These are phyloP conservation scores for Poliocrania exsul DNA, from an alignment of 2,797 vertebrate species.

Conservation along the genomic window DNA sequence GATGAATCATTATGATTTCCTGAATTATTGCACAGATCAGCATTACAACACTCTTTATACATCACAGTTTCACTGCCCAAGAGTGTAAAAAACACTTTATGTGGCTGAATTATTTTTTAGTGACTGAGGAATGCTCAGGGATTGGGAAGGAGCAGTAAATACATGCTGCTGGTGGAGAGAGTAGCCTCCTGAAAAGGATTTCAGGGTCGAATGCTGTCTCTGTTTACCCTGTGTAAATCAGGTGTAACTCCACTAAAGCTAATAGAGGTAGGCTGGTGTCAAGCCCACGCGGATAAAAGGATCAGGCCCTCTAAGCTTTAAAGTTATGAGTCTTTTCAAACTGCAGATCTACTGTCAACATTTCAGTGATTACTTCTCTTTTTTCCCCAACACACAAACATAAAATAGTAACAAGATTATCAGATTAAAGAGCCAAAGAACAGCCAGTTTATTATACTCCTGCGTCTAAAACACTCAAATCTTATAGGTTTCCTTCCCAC, in stretches of 20 bases:
- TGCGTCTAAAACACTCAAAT: neutral
- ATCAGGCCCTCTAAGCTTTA: conserved; percentile 63
- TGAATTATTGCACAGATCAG: neutral
- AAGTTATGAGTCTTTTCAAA: conserved; percentile 69
- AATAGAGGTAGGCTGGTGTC: conserved; percentile 32
- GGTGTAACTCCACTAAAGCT: conserved; percentile 50
- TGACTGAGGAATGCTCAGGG: neutral
- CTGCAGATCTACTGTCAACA: conserved; percentile 43
- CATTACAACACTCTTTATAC: neutral
- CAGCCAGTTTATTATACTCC: conserved; percentile 49
- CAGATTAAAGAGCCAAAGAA: conserved; percentile 62
- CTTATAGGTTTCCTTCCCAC: neutral
- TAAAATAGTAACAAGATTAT: conserved; percentile 67
- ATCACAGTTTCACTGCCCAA: neutral
- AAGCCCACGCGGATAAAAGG: conserved; percentile 51
- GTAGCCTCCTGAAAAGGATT: conserved; percentile 45
- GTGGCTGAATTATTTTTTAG: neutral
- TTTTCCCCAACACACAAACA: conserved; percentile 50
- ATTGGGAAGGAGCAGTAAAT: neutral
- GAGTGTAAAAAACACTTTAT: neutral
- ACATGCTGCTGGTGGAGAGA: neutral
- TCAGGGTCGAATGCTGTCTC: conserved; percentile 17
- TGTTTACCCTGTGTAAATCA: conserved; percentile 44
- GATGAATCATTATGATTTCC: neutral
- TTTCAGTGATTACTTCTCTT: conserved; percentile 53